Evolutionary conservation across 64 coral and sea anemone genomes (phyloP).

Genomic region (Platygyra sinensis): DNA sequence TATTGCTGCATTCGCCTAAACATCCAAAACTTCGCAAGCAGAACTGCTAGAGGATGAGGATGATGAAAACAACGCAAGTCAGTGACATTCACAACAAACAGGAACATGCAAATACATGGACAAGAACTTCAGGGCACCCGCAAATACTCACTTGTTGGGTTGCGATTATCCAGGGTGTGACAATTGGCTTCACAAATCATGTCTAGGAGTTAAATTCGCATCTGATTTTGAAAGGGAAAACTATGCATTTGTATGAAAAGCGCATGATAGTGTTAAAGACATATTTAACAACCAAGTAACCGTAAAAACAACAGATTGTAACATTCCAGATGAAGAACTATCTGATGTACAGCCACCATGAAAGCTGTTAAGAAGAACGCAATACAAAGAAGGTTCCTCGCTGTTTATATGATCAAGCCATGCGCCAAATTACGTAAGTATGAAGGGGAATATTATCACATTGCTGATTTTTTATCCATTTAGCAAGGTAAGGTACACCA

Average conservation of each 20-base stretch:
- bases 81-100: no score
- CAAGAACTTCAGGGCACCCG: background rate
- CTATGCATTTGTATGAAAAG: constrained; percentile 15
- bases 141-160: constrained; percentile 29
- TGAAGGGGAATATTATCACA: no score
- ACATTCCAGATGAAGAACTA: no score
- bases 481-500: no score
- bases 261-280: constrained; percentile 8
- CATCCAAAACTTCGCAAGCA: background rate
- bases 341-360: no score
- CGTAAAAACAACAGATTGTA: no score
- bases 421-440: no score
- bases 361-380: no score
- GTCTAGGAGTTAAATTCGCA: constrained; percentile 16
- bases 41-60: constrained; percentile 4
- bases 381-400: no score
- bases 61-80: no score
- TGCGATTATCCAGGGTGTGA: constrained; percentile 33
- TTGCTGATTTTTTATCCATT: no score
- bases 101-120: constrained; percentile 10
- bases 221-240: constrained; percentile 4
- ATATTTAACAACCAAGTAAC: background rate
- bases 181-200: constrained; percentile 30
- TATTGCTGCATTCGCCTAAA: background rate
- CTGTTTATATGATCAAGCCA: no score